These are phyloP conservation scores for Melanotaenia pygmaea DNA, from an alignment of 2,797 vertebrate genomes.

Conservation along the genomic window DNA sequence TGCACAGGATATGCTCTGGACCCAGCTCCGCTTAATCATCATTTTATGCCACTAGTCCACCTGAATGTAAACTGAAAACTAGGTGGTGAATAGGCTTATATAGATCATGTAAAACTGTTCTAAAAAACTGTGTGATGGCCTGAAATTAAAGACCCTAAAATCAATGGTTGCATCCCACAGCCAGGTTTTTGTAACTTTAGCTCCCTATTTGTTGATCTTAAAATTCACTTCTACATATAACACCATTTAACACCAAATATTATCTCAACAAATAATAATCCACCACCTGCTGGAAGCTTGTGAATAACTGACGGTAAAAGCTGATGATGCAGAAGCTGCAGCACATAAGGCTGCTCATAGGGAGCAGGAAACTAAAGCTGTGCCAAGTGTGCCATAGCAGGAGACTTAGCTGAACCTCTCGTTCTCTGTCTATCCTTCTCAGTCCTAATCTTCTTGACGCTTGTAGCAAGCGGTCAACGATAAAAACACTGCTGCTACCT, in stretches of 20 bases:
- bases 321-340: neutral
- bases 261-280: neutral
- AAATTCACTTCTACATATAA: neutral
- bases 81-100: too few relatives aligned
- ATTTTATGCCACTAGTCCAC: too few relatives aligned
- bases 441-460: conserved; percentile 4
- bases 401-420: conserved; percentile 28
- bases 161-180: too few relatives aligned
- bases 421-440: neutral
- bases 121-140: too few relatives aligned
- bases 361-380: conserved; percentile 40
- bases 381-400: conserved; percentile 49
- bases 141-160: too few relatives aligned
- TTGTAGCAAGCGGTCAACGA: neutral
- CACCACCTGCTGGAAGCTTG: neutral
- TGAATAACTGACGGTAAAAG: neutral
- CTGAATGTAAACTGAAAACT: too few relatives aligned
- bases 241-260: neutral
- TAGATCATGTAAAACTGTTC: too few relatives aligned
- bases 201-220: too few relatives aligned
- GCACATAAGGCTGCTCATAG: conserved; percentile 20
- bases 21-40: too few relatives aligned
- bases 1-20: too few relatives aligned
- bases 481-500: neutral
- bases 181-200: too few relatives aligned